Conservation (phyloP, 2,797 vertebrate genomes). For the Typhlichthys subterraneus region DNA sequence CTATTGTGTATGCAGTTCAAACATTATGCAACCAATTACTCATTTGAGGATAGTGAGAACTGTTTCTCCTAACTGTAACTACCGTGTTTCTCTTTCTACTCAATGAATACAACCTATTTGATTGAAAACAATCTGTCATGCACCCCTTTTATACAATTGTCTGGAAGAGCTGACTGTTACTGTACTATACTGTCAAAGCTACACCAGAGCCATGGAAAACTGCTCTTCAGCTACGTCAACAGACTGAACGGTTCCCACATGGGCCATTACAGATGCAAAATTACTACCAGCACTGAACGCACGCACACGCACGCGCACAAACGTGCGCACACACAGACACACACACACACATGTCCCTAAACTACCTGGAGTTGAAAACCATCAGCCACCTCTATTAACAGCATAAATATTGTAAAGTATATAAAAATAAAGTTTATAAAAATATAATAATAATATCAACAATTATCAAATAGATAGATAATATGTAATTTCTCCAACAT, state of each 20-base stretch:
- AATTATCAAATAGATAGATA: too few species aligned
- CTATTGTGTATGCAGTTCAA: not conserved
- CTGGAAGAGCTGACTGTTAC: slow-evolving; percentile 18
- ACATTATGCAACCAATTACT: not conserved
- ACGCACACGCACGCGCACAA: slow-evolving; percentile 8
- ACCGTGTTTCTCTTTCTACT: not conserved
- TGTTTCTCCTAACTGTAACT: not conserved
- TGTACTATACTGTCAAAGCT: slow-evolving; percentile 7
- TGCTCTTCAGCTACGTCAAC: slow-evolving; percentile 19
- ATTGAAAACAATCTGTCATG: slow-evolving; percentile 24
- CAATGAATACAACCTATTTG: slow-evolving; percentile 12
- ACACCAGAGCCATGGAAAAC: slow-evolving; percentile 36
- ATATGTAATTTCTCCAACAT: too few species aligned
- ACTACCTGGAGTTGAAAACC: too few species aligned
- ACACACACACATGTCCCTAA: too few species aligned
- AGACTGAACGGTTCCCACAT: slow-evolving; percentile 45
- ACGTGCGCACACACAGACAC: slow-evolving; percentile 4
- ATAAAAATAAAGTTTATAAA: too few species aligned
- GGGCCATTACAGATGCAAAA: slow-evolving; percentile 30
- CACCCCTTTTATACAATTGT: slow-evolving; percentile 30
- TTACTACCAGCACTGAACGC: slow-evolving; percentile 29
- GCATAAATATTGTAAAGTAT: too few species aligned
- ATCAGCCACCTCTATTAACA: too few species aligned
- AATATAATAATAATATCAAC: too few species aligned
- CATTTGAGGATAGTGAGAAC: not conserved